These are phyloP conservation scores for Dasyornis broadbenti DNA, from an alignment of 2,113 vertebrate species.

Conservation along the genomic window DNA sequence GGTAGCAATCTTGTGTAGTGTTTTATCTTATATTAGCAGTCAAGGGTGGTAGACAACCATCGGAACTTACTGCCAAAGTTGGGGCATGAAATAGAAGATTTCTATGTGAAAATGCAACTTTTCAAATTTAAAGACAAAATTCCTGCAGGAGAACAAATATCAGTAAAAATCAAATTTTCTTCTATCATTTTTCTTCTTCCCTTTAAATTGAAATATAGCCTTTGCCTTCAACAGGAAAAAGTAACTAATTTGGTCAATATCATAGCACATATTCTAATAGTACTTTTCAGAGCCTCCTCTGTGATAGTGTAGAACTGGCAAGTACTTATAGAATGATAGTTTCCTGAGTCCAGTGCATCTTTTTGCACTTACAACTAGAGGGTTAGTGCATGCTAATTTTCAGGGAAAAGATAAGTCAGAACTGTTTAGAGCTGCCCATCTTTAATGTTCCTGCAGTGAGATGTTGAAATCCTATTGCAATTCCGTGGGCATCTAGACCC, in stretches of 20 bases:
- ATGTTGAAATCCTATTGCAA: background rate
- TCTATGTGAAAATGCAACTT: background rate
- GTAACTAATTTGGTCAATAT: background rate
- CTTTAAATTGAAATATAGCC: background rate
- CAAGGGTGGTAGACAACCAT: background rate
- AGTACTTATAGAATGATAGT: background rate
- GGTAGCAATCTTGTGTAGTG: background rate
- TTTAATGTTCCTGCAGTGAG: background rate
- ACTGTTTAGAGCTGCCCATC: background rate
- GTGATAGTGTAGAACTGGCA: background rate
- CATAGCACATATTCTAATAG: fast-evolving
- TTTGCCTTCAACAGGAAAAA: background rate
- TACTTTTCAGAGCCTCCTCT: background rate
- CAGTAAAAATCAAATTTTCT: background rate
- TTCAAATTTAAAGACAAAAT: background rate
- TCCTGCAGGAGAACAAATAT: background rate
- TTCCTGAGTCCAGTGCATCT: background rate
- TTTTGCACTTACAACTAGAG: background rate
- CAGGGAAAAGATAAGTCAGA: background rate
- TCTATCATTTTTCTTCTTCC: background rate
- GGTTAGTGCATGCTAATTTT: background rate
- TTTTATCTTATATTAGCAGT: background rate
- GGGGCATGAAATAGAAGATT: background rate
- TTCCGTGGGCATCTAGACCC: background rate
- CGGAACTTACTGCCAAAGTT: background rate